These are phyloP conservation scores for Heterodera carotae DNA, from an alignment of 1,140 invertebrate genomes.

Conservation along the genomic window DNA sequence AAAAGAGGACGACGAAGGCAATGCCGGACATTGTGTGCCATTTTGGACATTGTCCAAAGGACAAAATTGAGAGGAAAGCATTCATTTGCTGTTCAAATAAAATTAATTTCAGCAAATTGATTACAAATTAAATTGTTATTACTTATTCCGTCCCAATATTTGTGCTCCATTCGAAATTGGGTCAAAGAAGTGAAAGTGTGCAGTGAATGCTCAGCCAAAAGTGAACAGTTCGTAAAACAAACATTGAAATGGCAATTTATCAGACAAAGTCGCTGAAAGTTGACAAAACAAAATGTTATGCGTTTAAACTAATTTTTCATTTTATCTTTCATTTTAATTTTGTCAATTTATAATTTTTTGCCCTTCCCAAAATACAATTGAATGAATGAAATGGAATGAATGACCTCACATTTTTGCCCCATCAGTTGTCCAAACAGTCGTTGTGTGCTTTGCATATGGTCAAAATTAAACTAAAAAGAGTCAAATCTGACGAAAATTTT, in stretches of 20 bases:
- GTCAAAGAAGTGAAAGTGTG: neutral
- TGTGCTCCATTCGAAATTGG: neutral
- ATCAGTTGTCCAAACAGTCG: neutral
- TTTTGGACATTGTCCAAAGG: neutral
- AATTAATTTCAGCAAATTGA: too few relatives aligned
- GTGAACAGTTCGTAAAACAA: neutral
- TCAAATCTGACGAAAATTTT: neutral
- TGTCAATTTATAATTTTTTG: neutral
- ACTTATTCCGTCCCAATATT: neutral
- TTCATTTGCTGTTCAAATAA: neutral
- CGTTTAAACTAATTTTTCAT: neutral
- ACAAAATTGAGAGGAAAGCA: neutral
- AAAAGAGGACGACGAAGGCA: neutral
- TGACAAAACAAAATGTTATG: neutral
- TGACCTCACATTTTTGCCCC: conserved; percentile 11
- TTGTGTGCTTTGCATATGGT: neutral
- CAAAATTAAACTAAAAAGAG: neutral
- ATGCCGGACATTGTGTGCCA: neutral
- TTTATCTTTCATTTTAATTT: neutral
- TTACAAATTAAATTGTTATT: neutral
- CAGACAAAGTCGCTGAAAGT: neutral
- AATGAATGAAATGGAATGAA: neutral
- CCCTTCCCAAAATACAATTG: neutral
- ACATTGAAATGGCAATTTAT: neutral
- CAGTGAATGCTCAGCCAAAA: neutral